phyloP scores from a whole-genome alignment of 2,797 vertebrate species.

The Sebastes itinus region DNA sequence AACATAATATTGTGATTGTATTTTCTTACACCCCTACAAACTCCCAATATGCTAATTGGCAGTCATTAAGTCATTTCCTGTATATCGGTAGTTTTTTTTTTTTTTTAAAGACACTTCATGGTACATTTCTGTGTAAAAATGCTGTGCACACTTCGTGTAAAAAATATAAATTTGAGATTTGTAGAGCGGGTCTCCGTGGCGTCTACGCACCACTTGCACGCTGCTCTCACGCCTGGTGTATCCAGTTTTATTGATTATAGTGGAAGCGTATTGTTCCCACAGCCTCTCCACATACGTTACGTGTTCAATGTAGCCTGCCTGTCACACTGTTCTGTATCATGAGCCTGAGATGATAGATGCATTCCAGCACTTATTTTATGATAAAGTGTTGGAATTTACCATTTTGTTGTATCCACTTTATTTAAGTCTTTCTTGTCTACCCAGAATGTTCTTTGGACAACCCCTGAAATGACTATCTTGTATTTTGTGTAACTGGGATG shows the following conservation, averaged over 20 bases:
- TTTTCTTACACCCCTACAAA: not conserved
- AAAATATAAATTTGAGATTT: not conserved
- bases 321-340: slow-evolving; percentile 11
- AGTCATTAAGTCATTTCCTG: no score
- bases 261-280: not conserved
- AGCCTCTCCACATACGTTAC: not conserved
- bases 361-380: not conserved
- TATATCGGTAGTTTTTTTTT: no score
- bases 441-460: not conserved
- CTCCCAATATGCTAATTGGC: not conserved
- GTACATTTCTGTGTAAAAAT: not conserved
- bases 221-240: not conserved
- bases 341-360: not conserved
- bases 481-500: not conserved
- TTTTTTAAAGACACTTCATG: not conserved
- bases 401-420: not conserved
- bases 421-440: not conserved
- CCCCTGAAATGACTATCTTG: not conserved
- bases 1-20: no score
- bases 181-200: not conserved
- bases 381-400: not conserved
- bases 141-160: not conserved
- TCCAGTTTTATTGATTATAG: not conserved
- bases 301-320: not conserved
- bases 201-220: not conserved